Conservation (phyloP, 2,888 invertebrate species). For the Polydrusus pterygomalis region DNA sequence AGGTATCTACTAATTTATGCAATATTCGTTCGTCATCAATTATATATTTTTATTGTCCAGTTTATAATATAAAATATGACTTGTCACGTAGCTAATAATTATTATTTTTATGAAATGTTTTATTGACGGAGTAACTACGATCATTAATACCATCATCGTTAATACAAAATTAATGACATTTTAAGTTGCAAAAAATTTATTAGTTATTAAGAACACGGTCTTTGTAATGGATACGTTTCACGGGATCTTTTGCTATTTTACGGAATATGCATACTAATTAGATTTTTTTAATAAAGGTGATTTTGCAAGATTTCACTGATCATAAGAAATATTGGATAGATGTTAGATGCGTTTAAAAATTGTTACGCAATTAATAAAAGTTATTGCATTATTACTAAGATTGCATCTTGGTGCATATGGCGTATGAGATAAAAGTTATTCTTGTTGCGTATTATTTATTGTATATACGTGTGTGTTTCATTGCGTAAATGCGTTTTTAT, state of each 20-base stretch:
- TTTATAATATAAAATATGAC: constrained; percentile 14
- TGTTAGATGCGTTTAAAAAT: not conserved
- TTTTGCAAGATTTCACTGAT: not conserved
- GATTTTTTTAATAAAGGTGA: not conserved
- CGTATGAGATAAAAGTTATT: constrained; percentile 26
- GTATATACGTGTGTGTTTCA: constrained; percentile 5
- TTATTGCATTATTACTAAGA: constrained; percentile 27
- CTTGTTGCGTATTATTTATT: constrained; percentile 18
- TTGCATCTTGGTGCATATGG: constrained; percentile 15
- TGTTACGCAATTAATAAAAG: not conserved
- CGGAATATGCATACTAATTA: not conserved
- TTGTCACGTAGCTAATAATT: constrained; percentile 6
- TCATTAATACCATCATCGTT: constrained; percentile 11
- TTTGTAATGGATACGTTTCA: not conserved
- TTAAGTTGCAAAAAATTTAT: constrained; percentile 1
- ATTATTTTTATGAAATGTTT: not conserved
- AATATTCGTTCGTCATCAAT: constrained; percentile 2
- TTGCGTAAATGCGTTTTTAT: not conserved
- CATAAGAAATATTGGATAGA: not conserved
- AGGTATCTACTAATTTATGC: constrained; percentile 2
- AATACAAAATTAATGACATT: not conserved
- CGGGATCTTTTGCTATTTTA: not conserved
- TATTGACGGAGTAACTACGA: not conserved
- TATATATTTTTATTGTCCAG: constrained; percentile 4
- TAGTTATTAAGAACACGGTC: not conserved